phyloP scores from a whole-genome alignment of 2,888 invertebrate genomes.

The Pasiphila rectangulata region DNA sequence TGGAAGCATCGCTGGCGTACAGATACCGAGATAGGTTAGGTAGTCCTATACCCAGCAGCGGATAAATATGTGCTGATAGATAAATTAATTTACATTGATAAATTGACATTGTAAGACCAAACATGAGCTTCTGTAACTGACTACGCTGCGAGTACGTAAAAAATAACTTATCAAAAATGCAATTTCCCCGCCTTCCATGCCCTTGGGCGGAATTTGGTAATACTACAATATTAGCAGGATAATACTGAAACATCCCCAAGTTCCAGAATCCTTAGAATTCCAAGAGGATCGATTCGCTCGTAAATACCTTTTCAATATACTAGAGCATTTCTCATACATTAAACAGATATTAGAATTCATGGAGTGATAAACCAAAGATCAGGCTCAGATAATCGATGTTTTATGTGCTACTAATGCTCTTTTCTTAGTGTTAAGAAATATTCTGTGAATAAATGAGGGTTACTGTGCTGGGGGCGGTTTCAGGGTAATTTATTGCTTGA shows the following conservation, averaged over 20 bases:
- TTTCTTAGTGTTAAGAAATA: constrained; percentile 13
- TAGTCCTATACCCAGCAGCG: too few species aligned
- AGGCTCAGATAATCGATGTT: constrained; percentile 46
- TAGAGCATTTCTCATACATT: constrained; percentile 36
- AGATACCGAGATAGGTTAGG: too few species aligned
- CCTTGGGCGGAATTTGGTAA: too few species aligned
- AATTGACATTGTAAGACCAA: too few species aligned
- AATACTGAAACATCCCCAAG: background rate
- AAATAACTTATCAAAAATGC: too few species aligned
- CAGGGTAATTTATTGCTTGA: background rate
- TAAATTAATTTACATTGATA: too few species aligned
- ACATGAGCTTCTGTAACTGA: too few species aligned
- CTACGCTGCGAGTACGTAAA: too few species aligned
- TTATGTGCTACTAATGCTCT: constrained; percentile 34
- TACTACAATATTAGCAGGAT: background rate
- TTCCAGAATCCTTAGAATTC: background rate
- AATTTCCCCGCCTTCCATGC: too few species aligned
- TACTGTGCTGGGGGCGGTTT: background rate
- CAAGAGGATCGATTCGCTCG: constrained; percentile 10
- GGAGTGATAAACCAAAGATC: constrained; percentile 49
- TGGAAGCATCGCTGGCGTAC: too few species aligned
- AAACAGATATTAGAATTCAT: constrained; percentile 52
- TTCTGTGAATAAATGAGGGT: constrained; percentile 1
- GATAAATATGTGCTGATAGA: too few species aligned
- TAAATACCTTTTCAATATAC: constrained; percentile 27